These are phyloP conservation scores for Orchesella flavescens DNA, from an alignment of 2,888 invertebrate species.

Conservation along the genomic window DNA sequence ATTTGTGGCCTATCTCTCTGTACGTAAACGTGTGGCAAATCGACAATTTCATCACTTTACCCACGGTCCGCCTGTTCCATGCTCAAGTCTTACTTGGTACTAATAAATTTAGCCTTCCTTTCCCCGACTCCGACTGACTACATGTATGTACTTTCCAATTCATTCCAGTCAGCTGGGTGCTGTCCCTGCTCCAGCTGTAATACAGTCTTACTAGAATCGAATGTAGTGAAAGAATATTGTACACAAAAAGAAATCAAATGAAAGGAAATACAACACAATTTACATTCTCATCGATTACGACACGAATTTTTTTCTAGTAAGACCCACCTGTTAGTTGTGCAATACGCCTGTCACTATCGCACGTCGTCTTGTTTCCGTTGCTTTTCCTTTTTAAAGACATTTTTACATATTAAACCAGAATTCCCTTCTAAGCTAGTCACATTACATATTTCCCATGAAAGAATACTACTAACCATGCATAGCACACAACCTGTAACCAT, in stretches of 20 bases:
- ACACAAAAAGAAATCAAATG: not conserved
- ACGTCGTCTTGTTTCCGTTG: slow-evolving; percentile 51
- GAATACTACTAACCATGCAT: not conserved
- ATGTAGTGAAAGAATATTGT: slow-evolving; percentile 2
- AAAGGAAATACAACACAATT: slow-evolving; percentile 37
- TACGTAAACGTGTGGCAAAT: not conserved
- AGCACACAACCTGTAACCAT: slow-evolving; percentile 5
- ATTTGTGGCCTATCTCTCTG: slow-evolving; percentile 36
- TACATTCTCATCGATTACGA: slow-evolving; percentile 22
- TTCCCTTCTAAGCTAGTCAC: not conserved
- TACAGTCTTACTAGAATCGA: slow-evolving; percentile 36
- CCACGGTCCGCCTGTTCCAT: slow-evolving; percentile 7
- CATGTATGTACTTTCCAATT: slow-evolving; percentile 2
- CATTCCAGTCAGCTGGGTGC: slow-evolving; percentile 11
- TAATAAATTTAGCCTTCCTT: slow-evolving; percentile 1
- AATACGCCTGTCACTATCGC: slow-evolving; percentile 60
- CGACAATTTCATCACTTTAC: slow-evolving; percentile 23
- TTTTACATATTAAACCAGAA: not conserved
- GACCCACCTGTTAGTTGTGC: slow-evolving; percentile 61
- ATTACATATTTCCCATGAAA: not conserved
- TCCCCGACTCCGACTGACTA: not conserved
- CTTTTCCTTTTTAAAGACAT: not conserved
- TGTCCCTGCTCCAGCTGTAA: slow-evolving; percentile 2
- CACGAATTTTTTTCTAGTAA: slow-evolving; percentile 31
- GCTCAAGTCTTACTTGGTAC: not conserved